Conservation (phyloP, 2,797 vertebrate species). For the Dendrocincla tyrannina region DNA sequence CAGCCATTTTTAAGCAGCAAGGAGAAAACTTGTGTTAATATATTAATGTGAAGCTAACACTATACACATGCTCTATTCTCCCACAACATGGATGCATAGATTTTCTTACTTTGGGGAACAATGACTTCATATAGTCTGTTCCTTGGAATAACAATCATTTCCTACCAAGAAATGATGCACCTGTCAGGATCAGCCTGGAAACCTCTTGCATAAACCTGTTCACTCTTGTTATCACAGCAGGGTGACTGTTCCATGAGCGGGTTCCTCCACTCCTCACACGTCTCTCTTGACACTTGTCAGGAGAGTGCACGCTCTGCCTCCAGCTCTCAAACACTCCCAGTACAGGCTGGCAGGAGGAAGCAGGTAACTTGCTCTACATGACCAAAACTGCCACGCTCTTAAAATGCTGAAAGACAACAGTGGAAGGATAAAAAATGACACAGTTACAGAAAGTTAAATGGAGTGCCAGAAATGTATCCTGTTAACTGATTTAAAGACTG, state of each 20-base stretch:
- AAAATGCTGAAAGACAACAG: neutral
- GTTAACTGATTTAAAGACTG: neutral
- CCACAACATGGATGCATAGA: accelerated
- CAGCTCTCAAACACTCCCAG: neutral
- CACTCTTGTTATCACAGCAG: constrained; percentile 54
- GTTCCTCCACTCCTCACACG: constrained; percentile 2
- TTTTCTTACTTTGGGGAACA: neutral
- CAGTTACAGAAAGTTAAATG: neutral
- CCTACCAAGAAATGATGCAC: constrained; percentile 16
- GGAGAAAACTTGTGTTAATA: neutral
- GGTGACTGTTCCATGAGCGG: constrained; percentile 10
- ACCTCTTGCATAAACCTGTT: constrained; percentile 45
- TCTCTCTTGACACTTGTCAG: constrained; percentile 40
- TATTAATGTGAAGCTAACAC: neutral
- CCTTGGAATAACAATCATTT: neutral
- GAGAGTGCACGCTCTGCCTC: neutral
- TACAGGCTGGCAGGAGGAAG: neutral
- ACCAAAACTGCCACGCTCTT: neutral
- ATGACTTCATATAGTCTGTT: neutral
- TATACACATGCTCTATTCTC: neutral
- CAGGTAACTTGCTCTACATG: neutral
- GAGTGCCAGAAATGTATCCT: neutral
- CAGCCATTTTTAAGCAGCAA: neutral
- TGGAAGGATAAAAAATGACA: neutral
- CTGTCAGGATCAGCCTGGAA: constrained; percentile 46